Conservation (phyloP, 2,113 vertebrate genomes). For the Megaceryle maxima region DNA sequence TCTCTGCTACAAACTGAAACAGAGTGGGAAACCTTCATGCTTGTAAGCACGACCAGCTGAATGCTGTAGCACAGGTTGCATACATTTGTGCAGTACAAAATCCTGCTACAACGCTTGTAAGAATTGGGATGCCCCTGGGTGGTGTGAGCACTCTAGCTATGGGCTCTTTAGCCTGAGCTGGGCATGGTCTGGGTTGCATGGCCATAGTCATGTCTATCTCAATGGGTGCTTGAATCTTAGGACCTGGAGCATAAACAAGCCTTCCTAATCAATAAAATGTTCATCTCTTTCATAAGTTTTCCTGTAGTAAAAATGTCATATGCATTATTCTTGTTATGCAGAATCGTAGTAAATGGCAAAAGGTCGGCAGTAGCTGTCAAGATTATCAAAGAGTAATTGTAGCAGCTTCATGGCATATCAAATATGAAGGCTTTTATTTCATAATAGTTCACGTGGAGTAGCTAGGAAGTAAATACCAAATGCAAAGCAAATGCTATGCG, state of each 20-base stretch:
- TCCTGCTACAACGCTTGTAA: rapidly evolving
- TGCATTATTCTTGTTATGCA: slow-evolving; percentile 30
- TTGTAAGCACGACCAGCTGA: neutral
- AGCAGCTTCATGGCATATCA: neutral
- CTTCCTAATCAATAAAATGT: neutral
- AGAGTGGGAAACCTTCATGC: neutral
- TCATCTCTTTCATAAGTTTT: neutral
- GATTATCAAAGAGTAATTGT: slow-evolving; percentile 17
- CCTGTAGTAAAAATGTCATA: slow-evolving; percentile 9
- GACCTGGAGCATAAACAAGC: neutral
- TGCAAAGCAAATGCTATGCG: neutral
- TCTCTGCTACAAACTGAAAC: neutral
- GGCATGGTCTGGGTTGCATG: rapidly evolving
- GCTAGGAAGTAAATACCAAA: slow-evolving; percentile 26
- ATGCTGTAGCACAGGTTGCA: neutral
- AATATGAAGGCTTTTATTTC: slow-evolving; percentile 26
- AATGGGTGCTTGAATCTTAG: neutral
- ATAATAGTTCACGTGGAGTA: neutral
- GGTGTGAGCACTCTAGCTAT: neutral
- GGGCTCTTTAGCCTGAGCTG: neutral
- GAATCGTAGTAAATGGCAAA: neutral
- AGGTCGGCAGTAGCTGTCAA: slow-evolving; percentile 27
- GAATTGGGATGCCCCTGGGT: neutral
- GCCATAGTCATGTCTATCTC: rapidly evolving
- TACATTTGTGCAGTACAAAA: neutral